phyloP scores from a whole-genome alignment of 2,113 vertebrate species.

The Mustelus asterias region DNA sequence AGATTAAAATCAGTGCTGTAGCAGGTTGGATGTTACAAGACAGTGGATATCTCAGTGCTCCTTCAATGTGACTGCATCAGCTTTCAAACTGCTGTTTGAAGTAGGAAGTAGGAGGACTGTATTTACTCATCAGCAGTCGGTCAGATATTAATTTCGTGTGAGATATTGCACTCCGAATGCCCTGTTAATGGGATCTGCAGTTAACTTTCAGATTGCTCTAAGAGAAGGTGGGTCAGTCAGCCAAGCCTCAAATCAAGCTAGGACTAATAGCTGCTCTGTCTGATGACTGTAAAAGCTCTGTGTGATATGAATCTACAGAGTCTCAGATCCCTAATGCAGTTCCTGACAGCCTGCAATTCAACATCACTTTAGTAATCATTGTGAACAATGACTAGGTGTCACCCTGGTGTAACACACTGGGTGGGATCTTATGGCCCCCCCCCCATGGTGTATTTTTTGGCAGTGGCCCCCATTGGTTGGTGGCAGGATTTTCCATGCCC shows the following conservation, averaged over 20 bases:
- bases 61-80: not conserved
- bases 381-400: not conserved
- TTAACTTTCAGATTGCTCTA: not conserved
- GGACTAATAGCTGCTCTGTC: not conserved
- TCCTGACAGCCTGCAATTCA: not conserved
- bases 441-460: too few species aligned
- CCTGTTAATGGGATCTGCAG: not conserved
- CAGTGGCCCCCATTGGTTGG: too few species aligned
- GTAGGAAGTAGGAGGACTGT: not conserved
- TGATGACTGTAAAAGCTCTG: not conserved
- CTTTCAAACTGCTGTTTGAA: not conserved
- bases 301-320: not conserved
- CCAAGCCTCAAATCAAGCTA: not conserved
- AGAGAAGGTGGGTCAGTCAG: not conserved
- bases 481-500: too few species aligned
- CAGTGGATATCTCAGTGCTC: not conserved
- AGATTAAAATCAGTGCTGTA: not conserved
- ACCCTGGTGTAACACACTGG: too few species aligned
- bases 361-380: not conserved
- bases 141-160: not conserved
- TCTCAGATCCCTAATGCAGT: not conserved
- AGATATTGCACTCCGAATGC: not conserved
- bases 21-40: not conserved
- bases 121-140: not conserved
- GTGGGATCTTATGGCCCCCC: too few species aligned